Conservation (phyloP, 1,140 invertebrate genomes). For the Euborellia annulipes region DNA sequence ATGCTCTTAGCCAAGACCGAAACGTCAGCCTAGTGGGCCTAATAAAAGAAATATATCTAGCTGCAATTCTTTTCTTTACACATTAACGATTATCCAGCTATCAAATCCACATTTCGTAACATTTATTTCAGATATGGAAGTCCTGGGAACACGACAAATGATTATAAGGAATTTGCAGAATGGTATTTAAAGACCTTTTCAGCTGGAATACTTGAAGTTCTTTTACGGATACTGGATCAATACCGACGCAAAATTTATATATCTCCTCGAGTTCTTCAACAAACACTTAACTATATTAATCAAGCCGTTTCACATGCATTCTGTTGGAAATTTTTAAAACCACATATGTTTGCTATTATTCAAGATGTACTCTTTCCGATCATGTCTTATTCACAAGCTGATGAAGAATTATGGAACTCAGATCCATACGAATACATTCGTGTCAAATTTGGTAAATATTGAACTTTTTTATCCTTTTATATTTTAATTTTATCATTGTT, state of each 20-base stretch:
- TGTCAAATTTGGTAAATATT: slow-evolving; percentile 74
- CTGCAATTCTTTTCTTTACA: no score
- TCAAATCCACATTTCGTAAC: no score
- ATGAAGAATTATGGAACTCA: slow-evolving; percentile 88
- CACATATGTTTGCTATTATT: slow-evolving; percentile 77
- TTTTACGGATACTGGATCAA: slow-evolving; percentile 73
- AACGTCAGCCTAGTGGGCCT: no score
- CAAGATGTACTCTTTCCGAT: slow-evolving; percentile 92
- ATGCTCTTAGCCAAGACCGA: no score
- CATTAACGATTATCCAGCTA: no score
- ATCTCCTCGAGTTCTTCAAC: slow-evolving; percentile 81
- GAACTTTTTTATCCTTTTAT: not conserved
- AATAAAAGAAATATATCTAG: no score
- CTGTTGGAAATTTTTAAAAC: slow-evolving; percentile 94
- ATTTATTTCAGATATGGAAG: slow-evolving; percentile 73
- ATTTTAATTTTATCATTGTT: no score
- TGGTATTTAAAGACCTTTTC: slow-evolving; percentile 94
- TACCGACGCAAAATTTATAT: slow-evolving; percentile 79
- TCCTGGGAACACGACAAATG: slow-evolving; percentile 77
- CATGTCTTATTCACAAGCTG: slow-evolving; percentile 84
- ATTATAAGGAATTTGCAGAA: slow-evolving; percentile 85
- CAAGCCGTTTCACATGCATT: slow-evolving; percentile 72
- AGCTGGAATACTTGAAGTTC: slow-evolving; percentile 66
- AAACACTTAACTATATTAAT: slow-evolving; percentile 79
- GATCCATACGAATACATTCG: slow-evolving; percentile 96